Conservation (phyloP, 2,888 invertebrate species). For the Plusia festucae region DNA sequence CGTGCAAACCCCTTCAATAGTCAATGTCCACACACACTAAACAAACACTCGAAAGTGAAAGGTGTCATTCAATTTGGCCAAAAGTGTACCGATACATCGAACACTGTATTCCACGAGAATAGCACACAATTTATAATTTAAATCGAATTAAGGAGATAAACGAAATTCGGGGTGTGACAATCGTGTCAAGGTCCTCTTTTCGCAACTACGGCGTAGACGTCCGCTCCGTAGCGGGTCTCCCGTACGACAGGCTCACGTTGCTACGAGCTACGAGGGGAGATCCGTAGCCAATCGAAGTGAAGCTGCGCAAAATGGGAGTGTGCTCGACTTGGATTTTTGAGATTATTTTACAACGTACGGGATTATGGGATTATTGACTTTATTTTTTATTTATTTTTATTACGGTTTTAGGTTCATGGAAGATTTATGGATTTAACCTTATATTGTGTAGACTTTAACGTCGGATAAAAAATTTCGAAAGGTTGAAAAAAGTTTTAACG, state of each 20-base stretch:
- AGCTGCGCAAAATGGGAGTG: constrained; percentile 77
- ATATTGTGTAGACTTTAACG: constrained; percentile 9
- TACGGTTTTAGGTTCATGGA: constrained; percentile 24
- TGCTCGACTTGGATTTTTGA: constrained; percentile 76
- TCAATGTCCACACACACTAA: constrained; percentile 68
- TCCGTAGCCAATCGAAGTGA: constrained; percentile 88
- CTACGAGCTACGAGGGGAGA: constrained; percentile 88
- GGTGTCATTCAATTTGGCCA: constrained; percentile 40
- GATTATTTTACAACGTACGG: constrained; percentile 64
- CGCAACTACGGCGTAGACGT: constrained; percentile 81
- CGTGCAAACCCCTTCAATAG: constrained; percentile 65
- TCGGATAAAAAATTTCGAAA: not conserved
- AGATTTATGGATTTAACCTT: constrained; percentile 21
- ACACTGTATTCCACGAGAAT: constrained; percentile 38
- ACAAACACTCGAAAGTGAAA: constrained; percentile 63
- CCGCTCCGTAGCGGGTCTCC: constrained; percentile 84
- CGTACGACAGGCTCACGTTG: constrained; percentile 87
- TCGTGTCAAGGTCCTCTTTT: constrained; percentile 81
- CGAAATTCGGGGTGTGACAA: constrained; percentile 78
- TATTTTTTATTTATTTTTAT: constrained; percentile 43
- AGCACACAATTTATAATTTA: constrained; percentile 52
- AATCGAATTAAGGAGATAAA: constrained; percentile 52
- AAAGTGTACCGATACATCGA: constrained; percentile 47
- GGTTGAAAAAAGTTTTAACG: too few species aligned
- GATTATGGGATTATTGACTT: constrained; percentile 52